Evolutionary conservation across 2,888 invertebrate genomes (phyloP), one percentile per base, ranked within the genome.

Genomic region (Scaeva pyrastri): DNA sequence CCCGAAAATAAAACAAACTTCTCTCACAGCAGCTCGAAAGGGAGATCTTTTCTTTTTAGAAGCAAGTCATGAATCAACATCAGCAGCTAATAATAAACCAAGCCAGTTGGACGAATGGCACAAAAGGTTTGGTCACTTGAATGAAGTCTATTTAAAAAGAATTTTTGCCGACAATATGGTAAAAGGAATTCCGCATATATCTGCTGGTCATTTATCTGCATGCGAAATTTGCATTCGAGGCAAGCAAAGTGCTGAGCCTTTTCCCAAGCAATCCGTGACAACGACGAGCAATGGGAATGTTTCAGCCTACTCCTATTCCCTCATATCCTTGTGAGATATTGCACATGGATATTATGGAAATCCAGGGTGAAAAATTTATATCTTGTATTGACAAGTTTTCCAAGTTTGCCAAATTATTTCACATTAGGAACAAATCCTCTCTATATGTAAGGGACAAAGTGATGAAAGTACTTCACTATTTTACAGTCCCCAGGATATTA

Each of bases 331-430:
- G 50, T 50, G 64, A 74, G 64, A 74, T 74, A 23, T 3, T 74
- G 8, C 62, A 74, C 50, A 70, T 62, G 23, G 45, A 71, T 11
- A 71, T 71, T 21, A 71, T 71, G 36, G 72, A 72, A 48, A 72
- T 58, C 0, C 45, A 66, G 21, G 10, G 16, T 8, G 55, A 72
- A 41, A 77, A 64, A 45, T 72, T 64, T 2, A 64, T 78, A 1
- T 72, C 56, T 10, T 48, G 52, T 7, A 39, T 60, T 0, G 60
- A 70, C 16, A 76, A 77, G n/a, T n/a, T n/a, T n/a, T n/a, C n/a
- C n/a, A n/a, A n/a, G n/a, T n/a, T n/a, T n/a, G n/a, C n/a, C n/a
- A 68, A 75, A 48, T 45, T 66, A 1, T 45, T 74, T 16, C 43
- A 26, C 36, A 58, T 75, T 31, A 66, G 21, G 31, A 62, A 64